Conservation (phyloP, 2,888 invertebrate genomes). For the Lagria hirta region DNA sequence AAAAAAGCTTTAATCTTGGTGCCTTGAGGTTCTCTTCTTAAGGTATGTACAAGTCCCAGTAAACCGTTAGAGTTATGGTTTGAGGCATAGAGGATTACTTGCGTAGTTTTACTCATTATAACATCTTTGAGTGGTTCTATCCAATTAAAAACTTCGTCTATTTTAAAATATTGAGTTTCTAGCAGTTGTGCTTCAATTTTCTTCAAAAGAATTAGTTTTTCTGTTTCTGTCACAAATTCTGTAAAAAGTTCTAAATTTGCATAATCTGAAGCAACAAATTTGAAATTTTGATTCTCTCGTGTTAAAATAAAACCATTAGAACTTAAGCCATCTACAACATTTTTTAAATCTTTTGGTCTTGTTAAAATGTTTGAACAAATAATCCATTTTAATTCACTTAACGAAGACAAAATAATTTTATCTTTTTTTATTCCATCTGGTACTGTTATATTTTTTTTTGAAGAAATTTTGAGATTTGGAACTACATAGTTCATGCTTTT, state of each 20-base stretch:
- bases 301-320: conserved; percentile 1
- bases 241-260: conserved; percentile 28
- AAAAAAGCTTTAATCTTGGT: conserved; percentile 56
- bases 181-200: background rate
- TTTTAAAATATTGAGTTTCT: conserved; percentile 2
- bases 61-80: conserved; percentile 74
- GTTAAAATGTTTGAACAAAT: conserved; percentile 8
- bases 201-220: conserved; percentile 37
- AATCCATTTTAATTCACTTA: conserved; percentile 3
- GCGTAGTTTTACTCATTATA: conserved; percentile 38
- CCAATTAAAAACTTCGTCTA: too few relatives aligned
- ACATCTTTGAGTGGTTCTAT: conserved; percentile 54
- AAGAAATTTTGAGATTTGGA: conserved; percentile 6
- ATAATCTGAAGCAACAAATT: conserved; percentile 34
- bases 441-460: conserved; percentile 7
- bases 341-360: conserved; percentile 35
- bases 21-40: conserved; percentile 62
- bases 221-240: background rate
- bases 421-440: conserved; percentile 44
- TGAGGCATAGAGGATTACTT: conserved; percentile 64
- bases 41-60: conserved; percentile 73
- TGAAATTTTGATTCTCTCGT: background rate
- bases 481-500: conserved; percentile 5
- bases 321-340: conserved; percentile 48
- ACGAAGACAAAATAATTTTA: conserved; percentile 1